phyloP scores from a whole-genome alignment of 2,888 invertebrate genomes.

The Gari tellinella region DNA sequence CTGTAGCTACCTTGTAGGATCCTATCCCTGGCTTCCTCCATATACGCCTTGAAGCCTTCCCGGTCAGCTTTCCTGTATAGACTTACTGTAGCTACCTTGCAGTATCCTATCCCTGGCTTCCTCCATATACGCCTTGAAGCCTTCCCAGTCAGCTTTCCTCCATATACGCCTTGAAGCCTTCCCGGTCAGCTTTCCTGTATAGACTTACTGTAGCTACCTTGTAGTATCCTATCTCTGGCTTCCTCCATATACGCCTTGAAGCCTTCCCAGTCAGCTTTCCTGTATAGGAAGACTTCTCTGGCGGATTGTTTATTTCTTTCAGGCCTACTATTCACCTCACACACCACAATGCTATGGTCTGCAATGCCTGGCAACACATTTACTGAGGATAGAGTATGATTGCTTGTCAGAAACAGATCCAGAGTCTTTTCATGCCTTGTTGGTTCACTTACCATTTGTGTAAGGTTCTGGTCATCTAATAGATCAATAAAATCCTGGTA shows the following conservation, averaged over 20 bases:
- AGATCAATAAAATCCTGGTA: constrained; percentile 6
- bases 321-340: neutral
- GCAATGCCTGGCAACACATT: constrained; percentile 1
- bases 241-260: constrained; percentile 6
- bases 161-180: no score
- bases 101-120: no score
- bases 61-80: no score
- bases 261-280: constrained; percentile 7
- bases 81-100: no score
- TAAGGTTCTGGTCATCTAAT: constrained; percentile 14
- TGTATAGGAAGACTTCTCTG: neutral
- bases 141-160: no score
- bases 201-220: neutral
- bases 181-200: no score
- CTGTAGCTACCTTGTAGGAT: no score
- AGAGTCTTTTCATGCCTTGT: constrained; percentile 10
- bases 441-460: constrained; percentile 21
- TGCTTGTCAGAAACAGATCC: constrained; percentile 13
- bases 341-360: constrained; percentile 13
- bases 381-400: constrained; percentile 10
- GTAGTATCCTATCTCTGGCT: neutral
- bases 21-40: no score
- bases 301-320: neutral
- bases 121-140: no score
- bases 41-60: no score